phyloP scores from a whole-genome alignment of 2,888 invertebrate genomes.

The Auanema freiburgensis region DNA sequence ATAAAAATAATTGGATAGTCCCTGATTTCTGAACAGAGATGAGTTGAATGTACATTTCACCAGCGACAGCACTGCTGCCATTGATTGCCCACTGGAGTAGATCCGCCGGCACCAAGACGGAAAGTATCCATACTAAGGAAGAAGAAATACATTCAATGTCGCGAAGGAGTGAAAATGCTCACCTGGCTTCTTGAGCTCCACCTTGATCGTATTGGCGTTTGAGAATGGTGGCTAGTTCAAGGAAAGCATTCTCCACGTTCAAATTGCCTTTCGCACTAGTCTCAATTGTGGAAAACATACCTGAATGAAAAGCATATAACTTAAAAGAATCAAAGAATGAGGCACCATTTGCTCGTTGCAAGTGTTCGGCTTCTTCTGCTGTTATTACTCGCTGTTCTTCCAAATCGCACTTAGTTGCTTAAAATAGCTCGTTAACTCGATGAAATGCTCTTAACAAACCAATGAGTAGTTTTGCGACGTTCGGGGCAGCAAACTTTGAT shows the following conservation, averaged over 20 bases:
- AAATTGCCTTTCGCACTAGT: conserved; percentile 72
- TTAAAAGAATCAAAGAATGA: not conserved
- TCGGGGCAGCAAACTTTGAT: conserved; percentile 86
- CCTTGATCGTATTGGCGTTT: conserved; percentile 69
- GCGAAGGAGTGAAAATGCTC: not conserved
- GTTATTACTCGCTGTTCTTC: conserved; percentile 80
- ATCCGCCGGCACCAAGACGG: conserved; percentile 42
- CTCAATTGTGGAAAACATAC: conserved; percentile 58
- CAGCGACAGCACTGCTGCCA: conserved; percentile 43
- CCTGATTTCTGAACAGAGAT: too few species aligned
- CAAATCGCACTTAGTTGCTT: conserved; percentile 83
- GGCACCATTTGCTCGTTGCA: conserved; percentile 66
- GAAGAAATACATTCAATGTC: not conserved
- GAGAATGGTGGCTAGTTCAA: conserved; percentile 81
- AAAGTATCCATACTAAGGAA: conserved; percentile 27
- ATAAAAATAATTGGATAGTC: too few species aligned
- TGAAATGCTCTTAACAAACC: conserved; percentile 70
- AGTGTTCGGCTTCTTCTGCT: conserved; percentile 81
- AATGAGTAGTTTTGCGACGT: conserved; percentile 84
- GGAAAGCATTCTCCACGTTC: conserved; percentile 85
- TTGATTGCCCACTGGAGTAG: conserved; percentile 30
- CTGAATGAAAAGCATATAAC: conserved; percentile 15
- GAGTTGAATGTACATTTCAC: conserved; percentile 4
- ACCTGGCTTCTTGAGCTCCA: conserved; percentile 37
- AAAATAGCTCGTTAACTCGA: conserved; percentile 12